Conservation (phyloP, 1,140 invertebrate species). For the Mylabris phalerata region DNA sequence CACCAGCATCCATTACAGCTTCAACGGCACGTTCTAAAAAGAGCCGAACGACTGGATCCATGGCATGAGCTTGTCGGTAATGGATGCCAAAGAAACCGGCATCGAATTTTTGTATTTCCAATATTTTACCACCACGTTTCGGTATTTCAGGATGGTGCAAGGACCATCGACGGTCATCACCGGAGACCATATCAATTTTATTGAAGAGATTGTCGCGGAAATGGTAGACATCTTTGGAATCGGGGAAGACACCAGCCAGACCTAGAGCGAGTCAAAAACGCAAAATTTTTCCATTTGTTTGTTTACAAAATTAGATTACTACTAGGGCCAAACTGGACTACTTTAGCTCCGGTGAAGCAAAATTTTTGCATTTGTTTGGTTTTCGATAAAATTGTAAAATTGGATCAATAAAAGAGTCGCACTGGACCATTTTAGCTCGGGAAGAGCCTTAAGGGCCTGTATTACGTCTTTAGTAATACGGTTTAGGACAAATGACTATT, state of each 20-base stretch:
- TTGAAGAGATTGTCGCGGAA: conserved; percentile 75
- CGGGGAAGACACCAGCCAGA: conserved; percentile 79
- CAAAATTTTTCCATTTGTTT: not conserved
- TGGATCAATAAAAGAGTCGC: too few relatives aligned
- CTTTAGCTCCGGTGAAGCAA: too few relatives aligned
- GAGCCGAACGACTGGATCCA: conserved; percentile 85
- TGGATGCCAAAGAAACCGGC: conserved; percentile 74
- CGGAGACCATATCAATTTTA: conserved; percentile 76
- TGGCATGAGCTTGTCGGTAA: conserved; percentile 72
- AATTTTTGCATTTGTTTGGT: too few relatives aligned
- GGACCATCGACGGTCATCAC: conserved; percentile 70
- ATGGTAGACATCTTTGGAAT: conserved; percentile 70
- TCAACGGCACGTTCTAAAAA: conserved; percentile 80
- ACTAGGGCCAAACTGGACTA: too few relatives aligned
- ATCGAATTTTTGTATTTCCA: conserved; percentile 75
- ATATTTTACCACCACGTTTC: conserved; percentile 70
- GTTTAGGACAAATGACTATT: too few relatives aligned
- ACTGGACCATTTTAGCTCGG: too few relatives aligned
- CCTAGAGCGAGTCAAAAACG: conserved; percentile 41
- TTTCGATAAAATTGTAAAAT: too few relatives aligned
- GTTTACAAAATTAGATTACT: too few relatives aligned
- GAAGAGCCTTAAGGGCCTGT: too few relatives aligned
- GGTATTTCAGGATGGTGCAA: conserved; percentile 61
- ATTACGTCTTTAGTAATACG: too few relatives aligned
- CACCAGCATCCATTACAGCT: conserved; percentile 83